A percentile compares a stretch with the other conserved stretches of the same genome.
Evolutionary conservation across 2,888 invertebrate species (phyloP).

Genomic region (Gymnocheta viridis): DNA sequence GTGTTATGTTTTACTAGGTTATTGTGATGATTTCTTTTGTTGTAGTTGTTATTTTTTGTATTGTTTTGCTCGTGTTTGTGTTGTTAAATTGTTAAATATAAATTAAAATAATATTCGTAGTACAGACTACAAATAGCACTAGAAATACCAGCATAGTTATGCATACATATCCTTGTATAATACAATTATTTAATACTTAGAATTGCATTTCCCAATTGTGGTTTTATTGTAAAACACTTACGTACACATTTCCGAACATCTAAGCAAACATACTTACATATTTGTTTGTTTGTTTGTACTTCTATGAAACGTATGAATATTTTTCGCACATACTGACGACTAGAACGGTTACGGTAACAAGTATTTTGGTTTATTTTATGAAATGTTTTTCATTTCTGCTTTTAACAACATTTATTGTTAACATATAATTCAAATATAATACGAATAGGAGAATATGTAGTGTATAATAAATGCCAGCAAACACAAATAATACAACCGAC

Average conservation of each 20-base stretch:
- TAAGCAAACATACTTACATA: neutral
- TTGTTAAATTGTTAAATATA: slow-evolving; percentile 54
- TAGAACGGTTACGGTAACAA: slow-evolving; percentile 17
- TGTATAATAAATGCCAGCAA: slow-evolving; percentile 41
- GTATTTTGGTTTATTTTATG: slow-evolving; percentile 48
- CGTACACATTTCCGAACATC: neutral
- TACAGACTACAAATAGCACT: neutral
- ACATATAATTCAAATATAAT: slow-evolving; percentile 60
- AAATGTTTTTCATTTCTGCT: slow-evolving; percentile 60
- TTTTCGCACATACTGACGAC: slow-evolving; percentile 2
- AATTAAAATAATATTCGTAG: slow-evolving; percentile 51
- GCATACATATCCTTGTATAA: slow-evolving; percentile 7
- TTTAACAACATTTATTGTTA: slow-evolving; percentile 64
- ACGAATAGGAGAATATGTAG: slow-evolving; percentile 1
- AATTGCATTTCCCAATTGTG: slow-evolving; percentile 64
- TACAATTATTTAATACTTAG: slow-evolving; percentile 53
- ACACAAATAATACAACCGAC: slow-evolving; percentile 40
- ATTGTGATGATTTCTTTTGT: slow-evolving; percentile 11
- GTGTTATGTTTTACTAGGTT: slow-evolving; percentile 31
- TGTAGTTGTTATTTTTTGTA: neutral
- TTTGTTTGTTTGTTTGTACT: neutral
- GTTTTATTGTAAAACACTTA: slow-evolving; percentile 59
- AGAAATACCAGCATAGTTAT: neutral
- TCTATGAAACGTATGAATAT: slow-evolving; percentile 40
- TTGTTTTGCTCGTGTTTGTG: slow-evolving; percentile 9